These are phyloP conservation scores for Spodoptera exigua DNA, from an alignment of 2,888 invertebrate species.

Conservation along the genomic window DNA sequence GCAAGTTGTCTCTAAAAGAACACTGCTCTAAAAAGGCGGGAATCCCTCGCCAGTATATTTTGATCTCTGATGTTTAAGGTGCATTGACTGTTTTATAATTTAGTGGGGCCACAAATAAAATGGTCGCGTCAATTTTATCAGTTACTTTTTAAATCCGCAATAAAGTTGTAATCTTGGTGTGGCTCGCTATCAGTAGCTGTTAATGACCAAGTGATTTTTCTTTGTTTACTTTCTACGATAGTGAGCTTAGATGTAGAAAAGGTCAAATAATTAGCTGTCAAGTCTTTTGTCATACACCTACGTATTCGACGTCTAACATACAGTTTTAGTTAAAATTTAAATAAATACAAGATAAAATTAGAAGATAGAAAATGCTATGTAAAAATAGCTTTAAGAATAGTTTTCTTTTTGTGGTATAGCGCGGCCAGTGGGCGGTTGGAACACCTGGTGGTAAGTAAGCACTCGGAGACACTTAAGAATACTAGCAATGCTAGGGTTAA, in stretches of 20 bases:
- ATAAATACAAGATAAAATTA: no score
- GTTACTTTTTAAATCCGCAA: constrained; percentile 69
- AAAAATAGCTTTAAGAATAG: no score
- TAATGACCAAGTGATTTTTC: constrained; percentile 71
- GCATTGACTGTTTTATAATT: constrained; percentile 36
- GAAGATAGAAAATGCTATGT: no score
- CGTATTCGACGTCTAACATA: no score
- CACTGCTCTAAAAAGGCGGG: constrained; percentile 56
- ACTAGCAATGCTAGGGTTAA: no score
- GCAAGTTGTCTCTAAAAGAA: constrained; percentile 36
- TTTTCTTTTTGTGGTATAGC: no score
- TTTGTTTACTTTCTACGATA: constrained; percentile 69
- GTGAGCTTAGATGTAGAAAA: constrained; percentile 47
- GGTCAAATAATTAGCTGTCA: constrained; percentile 11
- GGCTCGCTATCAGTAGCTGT: constrained; percentile 69
- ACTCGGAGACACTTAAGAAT: no score
- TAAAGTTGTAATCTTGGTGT: constrained; percentile 77
- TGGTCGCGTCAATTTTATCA: constrained; percentile 60
- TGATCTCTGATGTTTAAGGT: constrained; percentile 44
- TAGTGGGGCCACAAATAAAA: constrained; percentile 44
- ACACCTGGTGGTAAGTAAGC: no score
- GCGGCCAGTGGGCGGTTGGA: no score
- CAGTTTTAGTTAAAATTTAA: no score
- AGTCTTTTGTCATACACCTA: constrained; percentile 3
- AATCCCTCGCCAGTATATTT: constrained; percentile 54